These are phyloP conservation scores for Leistus spinibarbis DNA, from an alignment of 2,888 invertebrate genomes.

Conservation along the genomic window DNA sequence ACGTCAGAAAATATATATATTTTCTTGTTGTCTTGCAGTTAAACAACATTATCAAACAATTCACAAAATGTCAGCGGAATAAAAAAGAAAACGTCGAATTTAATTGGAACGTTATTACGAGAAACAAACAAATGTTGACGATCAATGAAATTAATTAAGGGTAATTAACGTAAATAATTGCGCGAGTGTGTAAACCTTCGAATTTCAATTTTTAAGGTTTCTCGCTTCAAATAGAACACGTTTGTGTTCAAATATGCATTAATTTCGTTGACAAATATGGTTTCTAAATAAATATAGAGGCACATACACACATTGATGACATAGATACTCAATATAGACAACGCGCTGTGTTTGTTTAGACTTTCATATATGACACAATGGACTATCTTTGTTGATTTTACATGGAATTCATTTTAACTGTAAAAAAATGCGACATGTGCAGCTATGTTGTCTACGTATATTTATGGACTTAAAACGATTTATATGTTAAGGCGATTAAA, in stretches of 20 bases:
- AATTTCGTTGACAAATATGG: neutral
- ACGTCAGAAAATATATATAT: neutral
- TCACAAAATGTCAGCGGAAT: neutral
- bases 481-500: neutral
- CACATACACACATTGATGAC: neutral
- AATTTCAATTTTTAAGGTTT: neutral
- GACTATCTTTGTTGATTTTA: neutral
- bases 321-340: neutral
- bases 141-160: neutral
- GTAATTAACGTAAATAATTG: neutral
- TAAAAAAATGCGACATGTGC: neutral
- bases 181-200: neutral
- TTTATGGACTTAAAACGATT: neutral
- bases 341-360: neutral
- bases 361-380: neutral
- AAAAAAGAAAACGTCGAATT: neutral
- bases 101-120: neutral
- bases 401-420: neutral
- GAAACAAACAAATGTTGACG: neutral
- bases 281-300: neutral
- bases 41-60: neutral
- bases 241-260: neutral
- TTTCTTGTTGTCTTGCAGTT: neutral
- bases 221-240: too few relatives aligned
- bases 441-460: neutral